Evolutionary conservation across 1,140 invertebrate species (phyloP).

Genomic region (Ptiloglossa arizonensis): DNA sequence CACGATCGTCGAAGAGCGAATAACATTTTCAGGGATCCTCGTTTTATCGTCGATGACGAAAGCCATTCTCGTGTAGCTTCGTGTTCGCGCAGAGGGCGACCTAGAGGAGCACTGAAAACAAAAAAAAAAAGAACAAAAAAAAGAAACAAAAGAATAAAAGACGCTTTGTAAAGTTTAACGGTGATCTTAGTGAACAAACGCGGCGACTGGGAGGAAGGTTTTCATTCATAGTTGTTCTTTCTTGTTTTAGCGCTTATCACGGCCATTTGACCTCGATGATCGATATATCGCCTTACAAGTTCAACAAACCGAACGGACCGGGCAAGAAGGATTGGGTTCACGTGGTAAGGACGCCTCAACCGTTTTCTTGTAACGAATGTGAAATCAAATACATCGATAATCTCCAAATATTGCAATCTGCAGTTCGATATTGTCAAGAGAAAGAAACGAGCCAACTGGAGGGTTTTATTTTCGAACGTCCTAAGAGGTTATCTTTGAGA

Average conservation of each 20-base stretch:
- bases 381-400: too few species aligned
- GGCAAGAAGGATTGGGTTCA: conserved; percentile 96
- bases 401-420: too few species aligned
- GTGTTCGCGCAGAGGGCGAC: background rate
- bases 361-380: too few species aligned
- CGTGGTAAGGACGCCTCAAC: too few species aligned
- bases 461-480: too few species aligned
- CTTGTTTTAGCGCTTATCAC: conserved; percentile 95
- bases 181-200: background rate
- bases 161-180: background rate
- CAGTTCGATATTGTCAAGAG: too few species aligned
- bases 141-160: too few species aligned
- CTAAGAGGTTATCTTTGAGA: too few species aligned
- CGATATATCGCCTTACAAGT: conserved; percentile 99
- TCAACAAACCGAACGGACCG: conserved; percentile 90
- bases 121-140: too few species aligned
- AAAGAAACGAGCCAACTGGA: too few species aligned
- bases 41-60: background rate
- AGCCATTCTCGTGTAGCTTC: background rate
- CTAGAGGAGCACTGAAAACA: background rate
- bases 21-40: conserved; percentile 20
- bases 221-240: conserved; percentile 42
- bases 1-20: background rate
- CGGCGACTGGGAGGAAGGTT: background rate
- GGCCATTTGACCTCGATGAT: conserved; percentile 97